These are phyloP conservation scores for Rhipidura dahli DNA, from an alignment of 2,113 vertebrate species.

Conservation along the genomic window DNA sequence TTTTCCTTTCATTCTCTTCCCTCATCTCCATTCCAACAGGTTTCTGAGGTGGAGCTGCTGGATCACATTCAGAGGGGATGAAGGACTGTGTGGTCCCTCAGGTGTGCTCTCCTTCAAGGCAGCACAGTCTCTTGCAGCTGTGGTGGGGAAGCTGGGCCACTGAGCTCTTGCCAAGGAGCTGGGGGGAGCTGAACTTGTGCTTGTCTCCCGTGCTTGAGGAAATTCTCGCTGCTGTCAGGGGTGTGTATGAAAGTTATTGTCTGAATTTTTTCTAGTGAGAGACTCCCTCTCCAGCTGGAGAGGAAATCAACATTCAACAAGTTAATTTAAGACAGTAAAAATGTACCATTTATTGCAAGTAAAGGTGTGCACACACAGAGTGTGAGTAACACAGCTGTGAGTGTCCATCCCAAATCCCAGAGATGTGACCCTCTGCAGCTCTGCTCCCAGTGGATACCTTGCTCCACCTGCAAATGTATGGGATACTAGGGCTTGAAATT, in stretches of 20 bases:
- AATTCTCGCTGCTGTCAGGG: fast-evolving
- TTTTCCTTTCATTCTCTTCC: not conserved
- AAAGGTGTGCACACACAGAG: not conserved
- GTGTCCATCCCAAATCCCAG: fast-evolving
- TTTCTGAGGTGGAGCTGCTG: not conserved
- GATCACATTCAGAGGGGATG: not conserved
- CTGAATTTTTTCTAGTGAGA: not conserved
- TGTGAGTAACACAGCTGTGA: not conserved
- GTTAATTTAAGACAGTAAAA: not conserved
- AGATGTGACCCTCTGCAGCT: not conserved
- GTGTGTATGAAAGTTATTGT: not conserved
- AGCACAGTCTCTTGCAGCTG: not conserved
- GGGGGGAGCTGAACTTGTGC: not conserved
- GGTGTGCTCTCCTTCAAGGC: not conserved
- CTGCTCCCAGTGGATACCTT: fast-evolving
- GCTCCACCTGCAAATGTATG: not conserved
- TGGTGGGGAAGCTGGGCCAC: not conserved
- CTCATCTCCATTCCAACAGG: not conserved
- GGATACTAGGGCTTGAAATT: not conserved
- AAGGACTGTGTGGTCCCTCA: not conserved
- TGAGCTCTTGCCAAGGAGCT: not conserved
- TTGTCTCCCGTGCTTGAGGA: not conserved
- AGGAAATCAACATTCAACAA: not conserved
- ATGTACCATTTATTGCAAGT: not conserved
- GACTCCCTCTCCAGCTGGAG: not conserved